Evolutionary conservation across 2,888 invertebrate species (phyloP), one percentile per base, ranked within the genome.

Genomic region (Microctonus brassicae): DNA sequence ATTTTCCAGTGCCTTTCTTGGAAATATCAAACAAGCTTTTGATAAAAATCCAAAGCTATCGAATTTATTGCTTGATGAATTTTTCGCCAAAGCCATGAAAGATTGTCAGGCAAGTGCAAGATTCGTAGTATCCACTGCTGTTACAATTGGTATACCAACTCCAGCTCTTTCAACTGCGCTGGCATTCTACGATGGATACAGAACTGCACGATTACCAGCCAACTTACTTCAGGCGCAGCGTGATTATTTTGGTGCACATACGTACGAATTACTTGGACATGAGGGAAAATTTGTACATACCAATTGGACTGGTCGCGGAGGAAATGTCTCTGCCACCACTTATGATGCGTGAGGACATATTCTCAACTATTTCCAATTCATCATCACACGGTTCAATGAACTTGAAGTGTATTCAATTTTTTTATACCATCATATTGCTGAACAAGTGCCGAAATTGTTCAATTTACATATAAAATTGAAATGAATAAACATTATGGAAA

Each of bases 301-400:
- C 75, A 99, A 99, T 89, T 99, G 99, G 99, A 99, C 99, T 10
- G 99, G 99, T 13, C 96, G 95, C 80, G 99, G 99, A 34, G 98
- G 98, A 73, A 95, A 96, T 83, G 96, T 97, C 4, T 96, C 97
- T 1, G 96, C 97, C n/a, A 94, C 95, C 73, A 96, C 97, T 11
- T 98, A 98, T 81, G 91, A 93, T 85, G 95, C 93, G 72, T 95
- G 91, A 88, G 1, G 13, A 13, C 2, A 13, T n/a, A n/a, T n/a
- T n/a, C n/a, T n/a, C n/a, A n/a, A n/a, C n/a, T n/a, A n/a, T n/a
- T n/a, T n/a, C n/a, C n/a, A n/a, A n/a, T 29, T 29, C 3, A 29
- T 29, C 7, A 29, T 29, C 3, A 7, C 29, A 29, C 7, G 7
- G 3, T 29, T 29, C 29, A 29, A 29, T 29, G 7, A 7, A 29